Percentiles rank a stretch among this genome's conserved stretches.
phyloP scores from a whole-genome alignment of 2,888 invertebrate species.

The Tetropium fuscum region DNA sequence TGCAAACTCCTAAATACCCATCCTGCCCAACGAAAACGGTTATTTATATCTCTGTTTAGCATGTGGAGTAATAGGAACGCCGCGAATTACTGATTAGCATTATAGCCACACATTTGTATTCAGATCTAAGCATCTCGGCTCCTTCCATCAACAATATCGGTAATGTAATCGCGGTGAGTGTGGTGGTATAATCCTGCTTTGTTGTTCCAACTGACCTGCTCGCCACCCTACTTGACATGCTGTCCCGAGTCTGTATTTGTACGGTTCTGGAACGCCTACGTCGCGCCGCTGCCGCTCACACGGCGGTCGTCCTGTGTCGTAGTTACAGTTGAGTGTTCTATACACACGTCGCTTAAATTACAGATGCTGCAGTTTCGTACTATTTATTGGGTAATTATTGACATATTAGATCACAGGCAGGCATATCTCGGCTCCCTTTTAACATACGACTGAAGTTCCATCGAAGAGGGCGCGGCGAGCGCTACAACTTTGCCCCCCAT shows the following conservation, averaged over 20 bases:
- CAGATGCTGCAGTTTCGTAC: no score
- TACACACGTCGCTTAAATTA: no score
- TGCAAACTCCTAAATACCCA: no score
- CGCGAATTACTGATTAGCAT: constrained; percentile 16
- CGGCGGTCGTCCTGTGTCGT: background rate
- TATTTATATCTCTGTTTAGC: constrained; percentile 8
- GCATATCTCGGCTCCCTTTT: no score
- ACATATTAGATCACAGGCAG: no score
- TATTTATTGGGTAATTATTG: no score
- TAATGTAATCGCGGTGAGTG: constrained; percentile 52
- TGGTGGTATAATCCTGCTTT: constrained; percentile 45
- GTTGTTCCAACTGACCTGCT: constrained; percentile 51
- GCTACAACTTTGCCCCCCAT: no score
- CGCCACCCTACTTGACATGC: constrained; percentile 45
- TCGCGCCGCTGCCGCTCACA: background rate
- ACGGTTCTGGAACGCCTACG: constrained; percentile 20
- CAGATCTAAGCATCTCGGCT: constrained; percentile 43
- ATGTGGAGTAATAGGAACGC: constrained; percentile 6
- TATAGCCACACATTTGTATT: constrained; percentile 46
- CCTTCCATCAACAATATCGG: constrained; percentile 50
- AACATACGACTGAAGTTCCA: no score
- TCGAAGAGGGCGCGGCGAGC: no score
- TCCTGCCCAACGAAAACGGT: background rate
- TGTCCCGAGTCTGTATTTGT: constrained; percentile 43
- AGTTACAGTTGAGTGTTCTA: background rate